Conservation (phyloP, 2,888 invertebrate genomes). For the Chloroclysta siterata region DNA sequence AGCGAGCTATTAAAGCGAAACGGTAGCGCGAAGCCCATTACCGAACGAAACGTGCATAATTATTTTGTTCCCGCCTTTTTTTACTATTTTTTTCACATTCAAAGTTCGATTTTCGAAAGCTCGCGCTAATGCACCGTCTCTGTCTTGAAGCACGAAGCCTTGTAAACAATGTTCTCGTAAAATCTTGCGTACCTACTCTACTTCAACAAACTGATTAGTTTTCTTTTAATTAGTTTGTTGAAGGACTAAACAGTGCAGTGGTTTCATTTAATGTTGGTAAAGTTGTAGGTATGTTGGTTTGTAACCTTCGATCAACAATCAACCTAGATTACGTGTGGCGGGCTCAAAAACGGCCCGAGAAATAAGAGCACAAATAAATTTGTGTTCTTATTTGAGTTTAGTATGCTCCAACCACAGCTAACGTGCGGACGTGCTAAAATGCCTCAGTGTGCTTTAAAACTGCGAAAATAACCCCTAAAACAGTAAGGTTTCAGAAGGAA, state of each 20-base stretch:
- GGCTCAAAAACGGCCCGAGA: too few relatives aligned
- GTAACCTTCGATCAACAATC: too few relatives aligned
- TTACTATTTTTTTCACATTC: constrained; percentile 64
- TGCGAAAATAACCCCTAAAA: too few relatives aligned
- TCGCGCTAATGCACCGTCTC: constrained; percentile 78
- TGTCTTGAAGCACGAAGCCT: constrained; percentile 74
- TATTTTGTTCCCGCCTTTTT: constrained; percentile 83
- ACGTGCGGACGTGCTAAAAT: too few relatives aligned
- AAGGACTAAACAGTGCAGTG: constrained; percentile 28
- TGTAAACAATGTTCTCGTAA: constrained; percentile 83
- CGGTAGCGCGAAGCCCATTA: constrained; percentile 83
- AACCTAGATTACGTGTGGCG: too few relatives aligned
- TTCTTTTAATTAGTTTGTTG: constrained; percentile 47
- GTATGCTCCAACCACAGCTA: too few relatives aligned
- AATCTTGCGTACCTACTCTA: constrained; percentile 74
- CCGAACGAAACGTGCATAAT: constrained; percentile 84
- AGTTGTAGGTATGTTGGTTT: too few relatives aligned
- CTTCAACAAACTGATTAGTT: constrained; percentile 68
- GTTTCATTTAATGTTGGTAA: background rate
- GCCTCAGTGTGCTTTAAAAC: too few relatives aligned
- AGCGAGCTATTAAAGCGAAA: constrained; percentile 83
- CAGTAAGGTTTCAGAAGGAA: too few relatives aligned
- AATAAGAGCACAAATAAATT: too few relatives aligned
- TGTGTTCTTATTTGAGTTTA: too few relatives aligned
- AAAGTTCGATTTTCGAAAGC: constrained; percentile 78